Evolutionary conservation across 2,888 invertebrate genomes (phyloP), one percentile per base, ranked within the genome.

Genomic region (Tanytarsus gracilentus): DNA sequence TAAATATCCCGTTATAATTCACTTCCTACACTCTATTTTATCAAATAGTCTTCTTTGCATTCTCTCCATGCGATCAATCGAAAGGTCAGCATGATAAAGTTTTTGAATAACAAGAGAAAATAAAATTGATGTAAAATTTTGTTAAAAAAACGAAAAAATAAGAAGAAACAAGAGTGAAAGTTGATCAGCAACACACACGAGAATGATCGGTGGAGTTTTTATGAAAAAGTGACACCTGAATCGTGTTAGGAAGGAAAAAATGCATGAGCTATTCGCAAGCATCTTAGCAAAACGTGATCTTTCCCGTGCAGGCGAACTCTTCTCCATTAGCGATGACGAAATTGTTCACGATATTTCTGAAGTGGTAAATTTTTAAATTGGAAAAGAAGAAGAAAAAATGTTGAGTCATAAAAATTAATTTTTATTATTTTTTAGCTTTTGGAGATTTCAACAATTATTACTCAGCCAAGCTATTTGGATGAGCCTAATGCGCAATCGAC

Each of bases 241-340:
- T 33, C 33, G n/a, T 11, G 3, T 33, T 33, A 29, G 7, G 29
- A n/a, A n/a, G n/a, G n/a, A 9, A 49, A 84, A 76, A 71, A 93
- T 93, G 92, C 92, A 93, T 76, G 90, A 90, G 74, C 78, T 95
- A 69, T 86, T 95, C 71, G 86, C 87, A 70, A 88, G 90, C 78
- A 92, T 95, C 65, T 79, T 95, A 65, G 88, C 85, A 69, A 87
- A 89, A 72, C 84, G 90, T 71, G 93, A 95, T 76, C 79, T 95
- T 63, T 92, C 93, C 56, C 77, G 86, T 71, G 94, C 94, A 67
- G 93, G 93, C 26, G 93, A 94, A 74, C 80, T 95, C 64, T 95
- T 95, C 75, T 85, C 88, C 9, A 83, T 95, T 63, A 82, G 87
- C 49, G 92, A 96, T 76, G 81, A 84, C 62, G 85, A 87, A 65